phyloP scores from a whole-genome alignment of 2,113 vertebrate genomes.

The Pseudorectes ferrugineus region DNA sequence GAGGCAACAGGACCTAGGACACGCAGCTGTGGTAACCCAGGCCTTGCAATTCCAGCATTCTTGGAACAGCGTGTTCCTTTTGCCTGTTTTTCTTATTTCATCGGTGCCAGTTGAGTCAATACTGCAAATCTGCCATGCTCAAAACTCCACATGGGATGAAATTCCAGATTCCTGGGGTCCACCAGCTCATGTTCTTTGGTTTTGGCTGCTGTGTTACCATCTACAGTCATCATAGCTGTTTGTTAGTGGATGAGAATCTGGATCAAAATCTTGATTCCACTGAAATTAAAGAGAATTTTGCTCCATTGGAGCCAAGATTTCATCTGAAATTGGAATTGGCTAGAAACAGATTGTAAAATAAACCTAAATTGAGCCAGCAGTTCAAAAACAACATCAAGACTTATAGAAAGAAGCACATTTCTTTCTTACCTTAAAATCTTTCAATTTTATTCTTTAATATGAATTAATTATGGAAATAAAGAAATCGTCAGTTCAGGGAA shows the following conservation, averaged over 20 bases:
- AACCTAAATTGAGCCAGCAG: background rate
- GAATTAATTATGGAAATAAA: background rate
- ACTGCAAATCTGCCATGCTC: background rate
- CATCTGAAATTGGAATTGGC: conserved; percentile 24
- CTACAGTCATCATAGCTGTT: background rate
- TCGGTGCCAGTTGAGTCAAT: background rate
- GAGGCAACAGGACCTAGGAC: no score
- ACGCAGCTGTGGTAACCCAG: background rate
- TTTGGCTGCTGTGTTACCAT: background rate
- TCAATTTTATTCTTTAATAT: background rate
- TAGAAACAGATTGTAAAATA: conserved; percentile 40
- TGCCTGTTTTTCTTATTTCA: background rate
- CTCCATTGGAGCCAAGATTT: background rate
- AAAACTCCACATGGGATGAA: background rate
- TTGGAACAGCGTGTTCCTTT: background rate
- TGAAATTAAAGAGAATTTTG: conserved; percentile 44
- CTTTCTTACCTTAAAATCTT: background rate
- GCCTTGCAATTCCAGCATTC: background rate
- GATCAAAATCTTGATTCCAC: conserved; percentile 8
- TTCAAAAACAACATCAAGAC: background rate
- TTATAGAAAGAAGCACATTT: background rate
- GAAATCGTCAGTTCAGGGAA: background rate
- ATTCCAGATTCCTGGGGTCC: conserved; percentile 17
- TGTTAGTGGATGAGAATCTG: background rate
- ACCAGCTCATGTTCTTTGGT: background rate